These are phyloP conservation scores for Paramuricea clavata DNA, from an alignment of 92 coral and sea anemone species.

Conservation along the genomic window DNA sequence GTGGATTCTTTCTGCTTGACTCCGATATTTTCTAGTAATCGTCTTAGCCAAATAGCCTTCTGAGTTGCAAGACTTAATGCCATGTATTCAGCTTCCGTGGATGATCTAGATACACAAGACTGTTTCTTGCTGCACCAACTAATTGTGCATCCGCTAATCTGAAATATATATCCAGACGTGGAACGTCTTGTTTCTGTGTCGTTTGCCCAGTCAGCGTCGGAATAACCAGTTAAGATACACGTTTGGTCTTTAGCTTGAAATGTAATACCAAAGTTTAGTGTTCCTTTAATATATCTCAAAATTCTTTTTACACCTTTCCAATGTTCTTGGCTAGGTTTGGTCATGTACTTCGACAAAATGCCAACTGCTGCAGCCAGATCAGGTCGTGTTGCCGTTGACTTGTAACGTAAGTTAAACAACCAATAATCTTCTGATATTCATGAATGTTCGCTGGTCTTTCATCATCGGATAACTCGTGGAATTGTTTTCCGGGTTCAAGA, in stretches of 20 bases:
- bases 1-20: not conserved
- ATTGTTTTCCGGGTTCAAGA: conserved; percentile 41
- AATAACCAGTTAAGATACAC: conserved; percentile 26
- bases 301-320: conserved; percentile 47
- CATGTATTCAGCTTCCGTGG: conserved; percentile 49
- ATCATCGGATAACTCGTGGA: conserved; percentile 43
- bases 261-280: no score
- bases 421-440: no score
- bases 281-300: conserved; percentile 35
- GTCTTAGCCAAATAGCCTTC: conserved; percentile 8
- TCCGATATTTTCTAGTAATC: not conserved
- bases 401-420: conserved; percentile 45
- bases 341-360: no score
- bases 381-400: no score
- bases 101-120: conserved; percentile 41
- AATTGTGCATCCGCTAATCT: conserved; percentile 33
- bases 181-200: no score
- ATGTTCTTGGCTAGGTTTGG: no score
- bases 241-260: conserved; percentile 33
- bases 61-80: conserved; percentile 22
- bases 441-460: conserved; percentile 44
- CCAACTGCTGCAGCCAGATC: no score
- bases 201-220: no score
- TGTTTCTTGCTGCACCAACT: conserved; percentile 48
- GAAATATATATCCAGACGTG: conserved; percentile 48